Evolutionary conservation across 2,888 invertebrate species (phyloP), one percentile per base, ranked within the genome.

Genomic region (Ochropleura plecta): DNA sequence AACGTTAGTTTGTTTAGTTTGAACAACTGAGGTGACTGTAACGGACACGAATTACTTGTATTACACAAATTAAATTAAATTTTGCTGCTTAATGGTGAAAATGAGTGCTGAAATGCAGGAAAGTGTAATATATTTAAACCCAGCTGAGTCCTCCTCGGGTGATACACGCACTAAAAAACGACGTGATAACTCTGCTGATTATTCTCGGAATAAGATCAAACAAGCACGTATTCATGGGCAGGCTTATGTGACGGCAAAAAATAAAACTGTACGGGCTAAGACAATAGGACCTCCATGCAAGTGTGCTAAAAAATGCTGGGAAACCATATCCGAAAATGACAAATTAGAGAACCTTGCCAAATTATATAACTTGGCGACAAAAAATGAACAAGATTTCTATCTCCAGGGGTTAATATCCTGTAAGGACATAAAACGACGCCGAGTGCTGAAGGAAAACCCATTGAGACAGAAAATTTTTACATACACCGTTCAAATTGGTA

Each of bases 241-340:
- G 18, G 40, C 60, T 18, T 60, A 42, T 42, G 9, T 60, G 5
- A 59, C 59, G 59, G 4, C 18, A 59, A 59, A 40, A 30, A 59
- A 59, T 40, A 59, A 59, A 59, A 8, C 59, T 40, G 18, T 40
- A 59, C 59, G n/a, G n/a, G n/a, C n/a, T n/a, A n/a, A n/a, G n/a
- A n/a, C n/a, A n/a, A n/a, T n/a, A n/a, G n/a, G n/a, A n/a, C n/a
- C 59, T 59, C 59, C 59, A 59, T 59, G 59, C 59, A 59, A 59
- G 40, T 59, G 40, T 59, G 18, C 59, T 9, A 59, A 59, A 30
- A 59, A 59, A 60, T 60, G 40, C 42, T 42, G 40, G 18, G 60
- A 60, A 60, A 60, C 60, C 18, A 42, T 60, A 60, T 60, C 60
- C 42, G 40, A 60, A 60, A 60, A 5, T 60, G 16, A 42, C 18